Percentiles rank a stretch among this genome's conserved stretches.
Conservation (phyloP, 2,888 invertebrate species). For the Ametastegia equiseti region DNA sequence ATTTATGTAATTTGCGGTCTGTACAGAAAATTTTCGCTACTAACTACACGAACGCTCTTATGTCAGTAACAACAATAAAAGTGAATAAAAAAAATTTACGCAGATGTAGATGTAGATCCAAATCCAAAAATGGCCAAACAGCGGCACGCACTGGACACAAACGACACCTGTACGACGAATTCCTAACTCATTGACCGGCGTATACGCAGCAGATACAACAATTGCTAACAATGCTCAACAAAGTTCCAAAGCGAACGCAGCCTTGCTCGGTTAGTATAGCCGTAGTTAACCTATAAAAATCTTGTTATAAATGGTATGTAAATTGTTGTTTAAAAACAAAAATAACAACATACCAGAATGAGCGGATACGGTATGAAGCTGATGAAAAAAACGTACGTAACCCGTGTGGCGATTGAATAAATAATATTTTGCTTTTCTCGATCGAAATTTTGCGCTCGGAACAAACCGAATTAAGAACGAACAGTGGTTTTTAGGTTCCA, state of each 20-base stretch:
- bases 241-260: neutral
- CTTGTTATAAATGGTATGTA: neutral
- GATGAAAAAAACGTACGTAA: constrained; percentile 63
- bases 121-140: constrained; percentile 22
- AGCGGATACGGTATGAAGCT: constrained; percentile 59
- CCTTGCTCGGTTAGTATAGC: neutral
- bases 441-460: neutral
- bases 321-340: neutral
- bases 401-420: neutral
- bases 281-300: constrained; percentile 6
- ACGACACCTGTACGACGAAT: constrained; percentile 30
- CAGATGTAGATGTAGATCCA: neutral
- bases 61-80: constrained; percentile 67
- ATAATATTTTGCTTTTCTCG: neutral
- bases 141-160: neutral
- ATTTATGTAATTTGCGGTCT: constrained; percentile 56
- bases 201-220: neutral
- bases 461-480: neutral
- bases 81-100: constrained; percentile 51
- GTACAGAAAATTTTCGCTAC: constrained; percentile 60
- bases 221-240: neutral
- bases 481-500: neutral
- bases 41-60: constrained; percentile 55
- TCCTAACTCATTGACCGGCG: neutral
- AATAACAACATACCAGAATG: constrained; percentile 51